These are phyloP conservation scores for Rhynchonycteris naso DNA, from an alignment of 2,797 vertebrate species.

Conservation along the genomic window DNA sequence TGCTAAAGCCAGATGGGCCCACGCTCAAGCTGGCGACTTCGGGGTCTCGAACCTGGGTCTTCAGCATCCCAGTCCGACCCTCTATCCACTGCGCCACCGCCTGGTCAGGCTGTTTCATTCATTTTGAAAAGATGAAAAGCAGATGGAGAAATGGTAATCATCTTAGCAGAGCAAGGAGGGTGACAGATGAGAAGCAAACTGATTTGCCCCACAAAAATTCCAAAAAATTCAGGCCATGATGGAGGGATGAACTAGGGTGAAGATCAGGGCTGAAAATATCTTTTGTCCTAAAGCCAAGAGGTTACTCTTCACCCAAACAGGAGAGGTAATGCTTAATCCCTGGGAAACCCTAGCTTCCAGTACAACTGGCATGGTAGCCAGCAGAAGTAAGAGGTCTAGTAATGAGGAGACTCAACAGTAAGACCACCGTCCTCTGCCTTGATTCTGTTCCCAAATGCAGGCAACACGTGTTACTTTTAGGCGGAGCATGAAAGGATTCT, in stretches of 20 bases:
- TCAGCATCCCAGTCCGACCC: too few relatives aligned
- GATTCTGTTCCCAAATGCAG: neutral
- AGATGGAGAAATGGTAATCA: neutral
- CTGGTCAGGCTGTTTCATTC: neutral
- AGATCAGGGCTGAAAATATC: neutral
- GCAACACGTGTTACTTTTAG: neutral
- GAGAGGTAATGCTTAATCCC: neutral
- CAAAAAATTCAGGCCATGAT: neutral
- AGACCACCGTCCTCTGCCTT: neutral
- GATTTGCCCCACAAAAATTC: neutral
- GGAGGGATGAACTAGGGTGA: neutral
- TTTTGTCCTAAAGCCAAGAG: neutral
- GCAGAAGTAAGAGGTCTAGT: neutral
- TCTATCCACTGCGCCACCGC: too few relatives aligned
- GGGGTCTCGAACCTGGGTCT: too few relatives aligned
- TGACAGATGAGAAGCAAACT: neutral
- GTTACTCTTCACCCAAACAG: neutral
- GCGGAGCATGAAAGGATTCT: neutral
- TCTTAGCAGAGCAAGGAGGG: neutral
- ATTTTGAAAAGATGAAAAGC: conserved; percentile 33
- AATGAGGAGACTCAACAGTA: neutral
- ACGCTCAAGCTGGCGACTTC: too few relatives aligned
- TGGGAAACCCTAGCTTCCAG: neutral
- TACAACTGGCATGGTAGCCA: neutral
- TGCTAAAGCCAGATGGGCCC: too few relatives aligned